Base-by-base conservation (phyloP, 2,113 vertebrate genomes). In the Piprites chloris region DNA sequence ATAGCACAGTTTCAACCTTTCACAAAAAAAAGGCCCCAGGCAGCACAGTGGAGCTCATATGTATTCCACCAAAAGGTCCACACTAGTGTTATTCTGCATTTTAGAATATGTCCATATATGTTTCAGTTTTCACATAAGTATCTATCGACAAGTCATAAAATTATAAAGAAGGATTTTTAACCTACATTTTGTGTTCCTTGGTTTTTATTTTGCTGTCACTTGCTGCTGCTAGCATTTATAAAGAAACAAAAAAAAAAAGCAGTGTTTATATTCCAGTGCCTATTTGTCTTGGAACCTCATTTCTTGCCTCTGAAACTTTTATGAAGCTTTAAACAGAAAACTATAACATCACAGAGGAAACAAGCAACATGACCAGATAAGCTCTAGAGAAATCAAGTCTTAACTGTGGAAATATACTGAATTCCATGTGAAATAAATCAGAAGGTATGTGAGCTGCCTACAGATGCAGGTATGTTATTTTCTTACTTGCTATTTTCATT, bases 341-440 rank as follows among this genome's bases (percentile, higher is more conserved):
- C 10, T 32, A 2, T 24, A 91, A 33, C 46, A 68, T 32, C 67
- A 61, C 18, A 53, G 18, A 87, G 65, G 66, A 92, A 89, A 83
- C 26, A 97, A 87, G 33, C 32, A 94, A 39, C 52, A 79, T 62
- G 75, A 86, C 65, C 42, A 83, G 50, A 77, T 77, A 89, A 71
- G n/a, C 74, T 83, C 78, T 74, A 80, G 93, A 94, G 85, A 94
- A 95, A 94, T 94, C 72, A 95, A 41, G 55, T 55, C 39, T 85
- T 91, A 91, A 87, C 50, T 77, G 59, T 77, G 52, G 37, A 94
- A 91, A 71, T 63, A 79, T 33, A 67, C 39, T 56, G 55, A 90
- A 86, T 80, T 93, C 46, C 63, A 77, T 53, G 71, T 83, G 84
- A 95, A 94, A 79, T 80, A 80, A 91, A 91, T 55, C 14, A 77